Evolutionary conservation across 2,888 invertebrate genomes (phyloP), one percentile per base, ranked within the genome.

Genomic region (Patella ulyssiponensis): DNA sequence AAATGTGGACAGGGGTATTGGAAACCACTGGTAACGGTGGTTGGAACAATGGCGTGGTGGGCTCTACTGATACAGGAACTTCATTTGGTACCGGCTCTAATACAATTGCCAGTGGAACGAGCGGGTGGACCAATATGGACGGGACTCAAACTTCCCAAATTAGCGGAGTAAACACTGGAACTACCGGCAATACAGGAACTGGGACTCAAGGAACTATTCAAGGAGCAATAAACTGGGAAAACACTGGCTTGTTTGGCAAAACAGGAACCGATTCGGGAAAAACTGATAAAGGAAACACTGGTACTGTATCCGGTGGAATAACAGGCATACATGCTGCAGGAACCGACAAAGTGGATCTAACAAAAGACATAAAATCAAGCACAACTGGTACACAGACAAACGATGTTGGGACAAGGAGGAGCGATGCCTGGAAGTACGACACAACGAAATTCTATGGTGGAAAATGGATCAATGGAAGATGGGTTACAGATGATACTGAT

Each of bases 171-270:
- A 72, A 74, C 69, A 78, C 77, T 9, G 52, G 64, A 14, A 74
- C 74, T 14, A 53, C 75, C 0, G 75, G 77, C 2, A 74, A 74
- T 27, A 72, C 75, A 69, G 77, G 74, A 53, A 74, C 54, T 33
- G 74, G 74, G 74, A 74, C 77, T 20, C 71, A 75, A 44, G 23
- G 56, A 15, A 71, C 58, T 53, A 23, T 20, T 12, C 64, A 64
- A 64, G 64, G 64, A 20, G 64, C 64, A 11, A 64, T 23, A 23
- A 23, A 20, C 3, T 20, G 64, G 20, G 64, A 14, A 20, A 64
- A 64, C 64, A 64, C 64, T 23, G 14, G 23, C 44, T 44, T 44
- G 44, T 44, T 44, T 44, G 44, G 44, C 1, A 44, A 44, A 44
- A 44, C 44, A 9, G 44, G 44, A 44, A 44, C 44, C 7, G 44